Evolutionary conservation across 1,140 invertebrate species (phyloP).

Genomic region (Hormaphis cornu): DNA sequence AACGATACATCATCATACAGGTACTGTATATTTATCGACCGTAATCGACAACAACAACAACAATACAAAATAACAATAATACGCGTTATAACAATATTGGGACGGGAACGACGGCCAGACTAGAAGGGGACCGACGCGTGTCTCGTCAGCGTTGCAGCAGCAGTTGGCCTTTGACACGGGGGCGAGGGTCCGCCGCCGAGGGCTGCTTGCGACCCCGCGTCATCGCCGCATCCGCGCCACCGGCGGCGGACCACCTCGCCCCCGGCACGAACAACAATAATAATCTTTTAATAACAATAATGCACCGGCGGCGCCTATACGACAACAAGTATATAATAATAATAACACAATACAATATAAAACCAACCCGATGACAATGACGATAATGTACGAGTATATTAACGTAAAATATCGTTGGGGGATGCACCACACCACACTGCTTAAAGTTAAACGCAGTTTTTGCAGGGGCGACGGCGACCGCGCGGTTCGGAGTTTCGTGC

Average conservation of each 20-base stretch:
- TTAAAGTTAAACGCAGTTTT: too few relatives aligned
- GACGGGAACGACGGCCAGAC: too few relatives aligned
- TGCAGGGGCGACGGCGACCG: not conserved
- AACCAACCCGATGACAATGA: too few relatives aligned
- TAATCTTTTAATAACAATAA: constrained; percentile 32
- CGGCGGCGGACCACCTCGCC: too few relatives aligned
- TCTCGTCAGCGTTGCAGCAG: not conserved
- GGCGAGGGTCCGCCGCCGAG: not conserved
- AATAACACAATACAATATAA: not conserved
- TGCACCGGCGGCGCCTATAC: constrained; percentile 25
- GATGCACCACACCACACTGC: not conserved
- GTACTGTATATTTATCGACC: too few relatives aligned
- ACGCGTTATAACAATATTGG: too few relatives aligned
- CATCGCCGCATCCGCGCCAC: too few relatives aligned
- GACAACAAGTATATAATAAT: constrained; percentile 1
- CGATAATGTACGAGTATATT: too few relatives aligned
- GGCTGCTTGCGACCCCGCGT: too few relatives aligned
- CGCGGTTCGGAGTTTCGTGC: constrained; percentile 19
- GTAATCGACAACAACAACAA: too few relatives aligned
- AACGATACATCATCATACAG: too few relatives aligned
- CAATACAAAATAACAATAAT: too few relatives aligned
- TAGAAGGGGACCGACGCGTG: not conserved
- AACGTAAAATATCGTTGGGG: not conserved
- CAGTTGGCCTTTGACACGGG: constrained; percentile 17
- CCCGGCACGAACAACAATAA: constrained; percentile 21